Percentiles rank a stretch among this genome's conserved stretches.
phyloP scores from a whole-genome alignment of 2,113 vertebrate genomes.

The Physeter macrocephalus region DNA sequence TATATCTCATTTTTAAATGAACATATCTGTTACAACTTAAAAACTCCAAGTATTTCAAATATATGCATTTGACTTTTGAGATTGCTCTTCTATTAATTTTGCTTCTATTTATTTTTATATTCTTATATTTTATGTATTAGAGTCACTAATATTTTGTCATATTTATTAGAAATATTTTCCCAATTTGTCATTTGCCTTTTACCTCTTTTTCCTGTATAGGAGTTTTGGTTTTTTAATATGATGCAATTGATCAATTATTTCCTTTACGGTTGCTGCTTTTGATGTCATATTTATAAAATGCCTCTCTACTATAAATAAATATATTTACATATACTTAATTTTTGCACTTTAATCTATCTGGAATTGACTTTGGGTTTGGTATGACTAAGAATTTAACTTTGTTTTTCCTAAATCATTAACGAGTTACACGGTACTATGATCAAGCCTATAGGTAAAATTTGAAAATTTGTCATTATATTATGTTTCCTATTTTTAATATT shows the following conservation, averaged over 20 bases:
- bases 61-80: not conserved
- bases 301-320: not conserved
- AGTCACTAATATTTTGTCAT: not conserved
- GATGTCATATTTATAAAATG: not conserved
- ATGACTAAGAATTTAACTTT: not conserved
- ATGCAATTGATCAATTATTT: not conserved
- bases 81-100: not conserved
- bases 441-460: not conserved
- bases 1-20: not conserved
- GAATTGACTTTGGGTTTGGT: not conserved
- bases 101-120: not conserved
- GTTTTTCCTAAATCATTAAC: not conserved
- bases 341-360: not conserved
- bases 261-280: not conserved
- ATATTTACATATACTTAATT: not conserved
- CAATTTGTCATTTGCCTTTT: not conserved
- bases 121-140: not conserved
- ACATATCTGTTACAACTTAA: not conserved
- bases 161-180: not conserved
- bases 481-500: not conserved
- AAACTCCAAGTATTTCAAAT: not conserved
- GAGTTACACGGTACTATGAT: not conserved
- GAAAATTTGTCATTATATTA: not conserved
- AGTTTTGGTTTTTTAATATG: not conserved
- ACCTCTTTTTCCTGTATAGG: not conserved